Base-by-base conservation (phyloP, 2,797 vertebrate species). In the Leuciscus waleckii region DNA sequence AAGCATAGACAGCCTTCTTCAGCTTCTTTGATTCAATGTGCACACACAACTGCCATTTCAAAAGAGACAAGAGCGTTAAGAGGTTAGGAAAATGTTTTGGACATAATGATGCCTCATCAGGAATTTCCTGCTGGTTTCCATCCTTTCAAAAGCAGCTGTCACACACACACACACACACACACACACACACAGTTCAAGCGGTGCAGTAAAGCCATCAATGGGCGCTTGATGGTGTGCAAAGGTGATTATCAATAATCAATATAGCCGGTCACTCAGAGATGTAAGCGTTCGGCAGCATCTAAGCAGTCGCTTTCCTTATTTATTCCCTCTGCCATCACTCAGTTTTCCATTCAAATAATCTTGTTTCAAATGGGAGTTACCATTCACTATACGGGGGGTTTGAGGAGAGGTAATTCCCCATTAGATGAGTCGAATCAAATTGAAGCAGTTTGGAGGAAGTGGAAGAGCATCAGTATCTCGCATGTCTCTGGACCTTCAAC, bases 241-340 rank as follows among this genome's bases (percentile, higher is more conserved):
- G 81, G 63, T 88, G 90, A 93, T 93, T 92, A 93, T 92, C 91
- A 94, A 92, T 93, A 94, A 94, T 94, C 94, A 90, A 94, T 94
- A 69, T 16, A 85, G 75, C 75, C 90, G 91, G 91, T 93, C 90
- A 87, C 89, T 93, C 68, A 37, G 14, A 29, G 21, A 67, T 49
- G 6, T 56, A 56, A 49, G 32, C 4, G 19, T 56, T 71, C 23
- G 21, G 43, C 51, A 29, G 85, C 54, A 69, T 83, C 69, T 58
- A 56, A 68, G 37, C 49, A 87, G 70, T 61, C 83, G 69, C 80
- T 81, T 81, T 41, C 84, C 37, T 17, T 81, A 80, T 81, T 88
- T 37, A 63, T 82, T 83, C 46, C 49, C 73, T 73, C 85, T 87
- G 88, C 71, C 65, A 87, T 90, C 89, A 89, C 81, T 77, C 58